These are phyloP conservation scores for Aporrectodea caliginosa DNA, from an alignment of 1,140 invertebrate species.

Conservation along the genomic window DNA sequence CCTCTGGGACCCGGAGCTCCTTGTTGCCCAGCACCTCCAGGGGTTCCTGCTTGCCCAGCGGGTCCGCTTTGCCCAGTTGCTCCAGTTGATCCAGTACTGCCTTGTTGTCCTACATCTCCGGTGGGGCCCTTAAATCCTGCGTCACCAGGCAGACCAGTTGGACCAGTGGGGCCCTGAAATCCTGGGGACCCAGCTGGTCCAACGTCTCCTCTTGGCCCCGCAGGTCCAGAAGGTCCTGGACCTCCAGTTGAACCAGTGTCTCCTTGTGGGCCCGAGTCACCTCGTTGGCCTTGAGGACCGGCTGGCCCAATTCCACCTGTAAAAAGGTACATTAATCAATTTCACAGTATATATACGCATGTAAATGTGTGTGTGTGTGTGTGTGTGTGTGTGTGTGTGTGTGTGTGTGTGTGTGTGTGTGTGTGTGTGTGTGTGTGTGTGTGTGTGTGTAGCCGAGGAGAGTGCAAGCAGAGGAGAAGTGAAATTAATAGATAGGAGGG, in stretches of 20 bases:
- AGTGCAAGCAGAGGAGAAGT: too few relatives aligned
- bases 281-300: conserved; percentile 23
- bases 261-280: conserved; percentile 21
- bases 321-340: too few relatives aligned
- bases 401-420: too few relatives aligned
- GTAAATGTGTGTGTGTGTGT: too few relatives aligned
- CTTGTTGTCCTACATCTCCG: conserved; percentile 57
- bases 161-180: conserved; percentile 10
- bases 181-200: conserved; percentile 64
- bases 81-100: conserved; percentile 59
- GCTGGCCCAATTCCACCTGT: conserved; percentile 22
- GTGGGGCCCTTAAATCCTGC: conserved; percentile 34
- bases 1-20: conserved; percentile 12
- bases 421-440: too few relatives aligned
- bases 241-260: conserved; percentile 13
- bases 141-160: not conserved
- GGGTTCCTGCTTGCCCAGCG: not conserved
- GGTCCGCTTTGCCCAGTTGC: not conserved
- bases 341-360: too few relatives aligned
- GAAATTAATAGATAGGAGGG: too few relatives aligned
- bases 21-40: not conserved
- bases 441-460: too few relatives aligned
- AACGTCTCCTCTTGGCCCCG: conserved; percentile 62
- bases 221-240: conserved; percentile 17
- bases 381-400: too few relatives aligned